A percentile compares a stretch with the other conserved stretches of the same genome.
These are phyloP conservation scores for Phenganax marumi DNA, from an alignment of 92 coral and sea anemone species.

Conservation along the genomic window DNA sequence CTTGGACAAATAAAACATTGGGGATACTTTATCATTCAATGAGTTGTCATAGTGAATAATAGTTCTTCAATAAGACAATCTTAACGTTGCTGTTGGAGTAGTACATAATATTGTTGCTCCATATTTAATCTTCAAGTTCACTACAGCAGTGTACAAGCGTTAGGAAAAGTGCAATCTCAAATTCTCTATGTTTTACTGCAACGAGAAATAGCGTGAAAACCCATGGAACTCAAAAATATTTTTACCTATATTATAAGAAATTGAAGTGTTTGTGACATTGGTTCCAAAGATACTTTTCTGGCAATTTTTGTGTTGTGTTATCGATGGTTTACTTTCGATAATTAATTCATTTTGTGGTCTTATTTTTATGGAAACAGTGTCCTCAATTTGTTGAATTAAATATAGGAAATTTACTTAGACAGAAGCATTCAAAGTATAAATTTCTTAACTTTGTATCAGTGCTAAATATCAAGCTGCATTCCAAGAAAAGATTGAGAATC, in stretches of 20 bases:
- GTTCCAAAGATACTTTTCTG: conserved; percentile 26
- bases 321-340: conserved; percentile 17
- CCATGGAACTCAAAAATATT: not conserved
- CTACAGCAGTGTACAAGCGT: not conserved
- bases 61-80: too few relatives aligned
- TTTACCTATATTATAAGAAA: not conserved
- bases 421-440: not conserved
- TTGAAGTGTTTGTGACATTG: not conserved
- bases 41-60: too few relatives aligned
- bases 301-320: conserved; percentile 53
- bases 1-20: too few relatives aligned
- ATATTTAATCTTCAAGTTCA: not conserved
- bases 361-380: not conserved
- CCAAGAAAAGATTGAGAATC: conserved; percentile 64
- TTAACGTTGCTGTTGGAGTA: too few relatives aligned
- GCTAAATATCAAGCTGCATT: conserved; percentile 76
- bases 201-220: too few relatives aligned
- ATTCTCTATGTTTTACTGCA: not conserved
- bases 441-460: conserved; percentile 51
- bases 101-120: too few relatives aligned
- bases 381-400: not conserved
- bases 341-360: conserved; percentile 10
- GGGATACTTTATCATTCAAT: too few relatives aligned
- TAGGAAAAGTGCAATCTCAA: not conserved
- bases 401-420: not conserved